A percentile compares a stretch with the other conserved stretches of the same genome.
Conservation (phyloP, 2,113 vertebrate species). For the Apodemus speciosus region DNA sequence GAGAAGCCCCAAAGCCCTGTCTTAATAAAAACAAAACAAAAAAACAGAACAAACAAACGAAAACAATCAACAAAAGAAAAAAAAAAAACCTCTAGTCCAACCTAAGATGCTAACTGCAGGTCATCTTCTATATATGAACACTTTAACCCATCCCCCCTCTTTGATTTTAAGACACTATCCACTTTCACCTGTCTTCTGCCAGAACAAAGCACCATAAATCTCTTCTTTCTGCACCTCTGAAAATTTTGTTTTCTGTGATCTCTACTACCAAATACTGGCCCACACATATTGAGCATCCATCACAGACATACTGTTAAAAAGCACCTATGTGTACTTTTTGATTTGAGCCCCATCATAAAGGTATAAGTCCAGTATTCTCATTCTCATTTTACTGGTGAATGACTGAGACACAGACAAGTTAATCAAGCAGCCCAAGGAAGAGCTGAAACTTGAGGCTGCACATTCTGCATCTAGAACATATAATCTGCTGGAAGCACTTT, state of each 20-base stretch:
- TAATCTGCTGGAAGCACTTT: constrained; percentile 1
- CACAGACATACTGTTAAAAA: neutral
- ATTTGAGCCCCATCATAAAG: neutral
- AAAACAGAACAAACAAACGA: neutral
- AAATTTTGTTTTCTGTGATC: neutral
- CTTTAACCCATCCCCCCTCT: constrained; percentile 13
- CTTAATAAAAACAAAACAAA: neutral
- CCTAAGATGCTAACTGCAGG: neutral
- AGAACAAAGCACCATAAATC: neutral
- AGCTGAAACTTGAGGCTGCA: neutral
- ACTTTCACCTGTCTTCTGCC: neutral
- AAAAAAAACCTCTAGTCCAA: neutral
- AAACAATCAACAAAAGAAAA: neutral
- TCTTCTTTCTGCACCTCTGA: neutral
- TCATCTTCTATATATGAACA: neutral
- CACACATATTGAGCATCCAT: neutral
- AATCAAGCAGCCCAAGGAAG: neutral
- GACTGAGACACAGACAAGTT: neutral
- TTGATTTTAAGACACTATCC: constrained; percentile 1
- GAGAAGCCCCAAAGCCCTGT: neutral
- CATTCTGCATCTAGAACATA: neutral
- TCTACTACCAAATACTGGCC: neutral
- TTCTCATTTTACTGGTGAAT: constrained; percentile 5
- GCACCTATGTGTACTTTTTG: neutral
- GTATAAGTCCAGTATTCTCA: neutral